Evolutionary conservation across 2,888 invertebrate species (phyloP), one percentile per base, ranked within the genome.

Genomic region (Tinea pellionella): DNA sequence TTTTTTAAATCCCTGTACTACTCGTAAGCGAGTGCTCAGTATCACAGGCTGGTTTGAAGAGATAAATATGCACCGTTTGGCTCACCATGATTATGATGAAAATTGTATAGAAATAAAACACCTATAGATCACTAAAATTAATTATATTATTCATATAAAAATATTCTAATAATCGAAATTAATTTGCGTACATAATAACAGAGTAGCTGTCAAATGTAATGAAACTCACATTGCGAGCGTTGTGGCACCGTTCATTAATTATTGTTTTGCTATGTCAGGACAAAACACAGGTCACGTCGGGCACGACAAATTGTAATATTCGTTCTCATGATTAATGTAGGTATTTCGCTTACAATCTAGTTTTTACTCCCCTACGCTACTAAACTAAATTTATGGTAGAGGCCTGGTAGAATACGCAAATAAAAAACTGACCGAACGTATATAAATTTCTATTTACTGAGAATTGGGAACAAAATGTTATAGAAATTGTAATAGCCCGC

Each of bases 171-270:
- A 9, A 47, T 47, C 47, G 13, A n/a, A n/a, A 47, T 47, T 47
- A 47, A 47, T 47, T 47, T 16, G 47, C 6, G 24, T 47, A 13
- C 15, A 47, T 15, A 47, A 47, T 9, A 47, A 15, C 47, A n/a
- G n/a, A n/a, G 47, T 47, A 2, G 47, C 16, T 47, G 47, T 47
- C 47, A 47, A 47, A 47, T 15, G 15, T 47, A 47, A 47, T 47
- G 47, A 47, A 47, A 47, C 47, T 47, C 47, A 2, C 47, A 47
- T 47, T 47, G 47, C 47, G 6, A 47, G 47, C 16, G 15, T 13
- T 57, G 57, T 32, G 57, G 57, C 13, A 3, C 24, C 30, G 57
- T 57, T 57, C 30, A 57, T 57, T 57, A 57, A 57, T 57, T 57
- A 57, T 57, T 32, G 57, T 57, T 57, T 57, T 57, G 57, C 32